A percentile compares a stretch with the other conserved stretches of the same genome.
Conservation (phyloP, 1,140 invertebrate species). For the Drosophila aff. region DNA sequence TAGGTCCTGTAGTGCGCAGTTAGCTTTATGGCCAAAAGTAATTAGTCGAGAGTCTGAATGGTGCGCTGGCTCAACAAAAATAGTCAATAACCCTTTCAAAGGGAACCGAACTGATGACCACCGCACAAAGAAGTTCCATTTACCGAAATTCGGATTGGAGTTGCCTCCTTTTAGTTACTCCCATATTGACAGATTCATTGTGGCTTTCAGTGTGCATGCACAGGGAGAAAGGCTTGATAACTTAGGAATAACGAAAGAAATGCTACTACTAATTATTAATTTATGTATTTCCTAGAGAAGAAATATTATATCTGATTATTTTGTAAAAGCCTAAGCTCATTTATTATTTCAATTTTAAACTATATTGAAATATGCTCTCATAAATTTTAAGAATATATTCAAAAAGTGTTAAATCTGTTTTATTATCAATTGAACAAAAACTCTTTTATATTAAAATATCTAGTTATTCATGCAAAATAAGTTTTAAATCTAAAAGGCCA, state of each 20-base stretch:
- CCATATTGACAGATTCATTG: slow-evolving; percentile 38
- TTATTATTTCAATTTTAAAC: too few species aligned
- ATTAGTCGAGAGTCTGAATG: slow-evolving; percentile 29
- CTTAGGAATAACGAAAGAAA: rapidly evolving
- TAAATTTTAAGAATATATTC: too few species aligned
- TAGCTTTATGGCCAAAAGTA: slow-evolving; percentile 13
- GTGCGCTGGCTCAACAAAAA: slow-evolving; percentile 28
- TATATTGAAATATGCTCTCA: too few species aligned
- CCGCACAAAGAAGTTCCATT: slow-evolving; percentile 40
- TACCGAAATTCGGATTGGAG: slow-evolving; percentile 28
- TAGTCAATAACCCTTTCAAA: slow-evolving; percentile 20
- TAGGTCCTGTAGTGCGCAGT: neutral
- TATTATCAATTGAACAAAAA: too few species aligned
- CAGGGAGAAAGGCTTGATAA: neutral
- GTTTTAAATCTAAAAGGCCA: too few species aligned
- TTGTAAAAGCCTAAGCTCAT: too few species aligned
- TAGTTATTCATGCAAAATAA: too few species aligned
- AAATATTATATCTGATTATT: too few species aligned
- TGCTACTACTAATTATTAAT: too few species aligned
- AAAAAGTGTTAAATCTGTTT: too few species aligned
- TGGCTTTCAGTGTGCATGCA: neutral
- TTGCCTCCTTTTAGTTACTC: slow-evolving; percentile 13
- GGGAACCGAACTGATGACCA: slow-evolving; percentile 24
- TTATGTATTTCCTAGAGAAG: too few species aligned
- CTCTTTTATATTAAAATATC: too few species aligned